Base-by-base conservation (phyloP, 2,113 vertebrate genomes). In the Chaetodon auriga region DNA sequence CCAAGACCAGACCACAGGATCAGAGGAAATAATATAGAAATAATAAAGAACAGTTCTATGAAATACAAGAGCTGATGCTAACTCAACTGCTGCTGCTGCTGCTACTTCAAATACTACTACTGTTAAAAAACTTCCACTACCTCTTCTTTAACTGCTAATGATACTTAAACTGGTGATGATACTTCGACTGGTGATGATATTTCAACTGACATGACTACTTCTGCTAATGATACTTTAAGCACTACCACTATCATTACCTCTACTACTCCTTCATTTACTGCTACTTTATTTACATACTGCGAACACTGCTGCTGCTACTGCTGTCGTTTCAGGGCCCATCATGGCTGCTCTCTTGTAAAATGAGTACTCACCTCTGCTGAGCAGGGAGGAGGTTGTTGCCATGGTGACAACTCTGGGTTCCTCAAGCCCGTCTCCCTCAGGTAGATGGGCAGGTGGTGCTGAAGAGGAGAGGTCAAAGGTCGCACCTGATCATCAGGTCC, bases 391-490 rank as follows among this genome's bases (percentile, higher is more conserved):
- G 0, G 89, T 65, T 43, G 85, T 90, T 18, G 89, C 87, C 65
- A 83, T 90, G 45, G 75, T 63, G 48, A 71, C 1, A 8, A 23
- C 71, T 53, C 79, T 68, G 58, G 21, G 62, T 14, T 81, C 65
- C 46, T 57, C 63, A 62, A 76, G 62, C 43, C 79, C 25, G 3
- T 87, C 74, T 72, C 86, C 64, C 78, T 83, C 23, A 64, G 69
- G 36, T 68, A 65, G 76, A 78, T 16, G 38, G 62, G 45, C 25
- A 60, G 78, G 58, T 69, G 38, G 49, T n/a, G 58, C 64, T 66
- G 69, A 79, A 80, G 87, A 48, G 66, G 35, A 82, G 41, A 46
- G 86, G 89, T 95, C 91, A 93, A 75, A 85, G 85, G 75, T 93
- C 84, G 75, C 48, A 64, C 8, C 38, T 49, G 69, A 58, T 81